Conservation (phyloP, 1,140 invertebrate genomes). For the Euwallacea similis region DNA sequence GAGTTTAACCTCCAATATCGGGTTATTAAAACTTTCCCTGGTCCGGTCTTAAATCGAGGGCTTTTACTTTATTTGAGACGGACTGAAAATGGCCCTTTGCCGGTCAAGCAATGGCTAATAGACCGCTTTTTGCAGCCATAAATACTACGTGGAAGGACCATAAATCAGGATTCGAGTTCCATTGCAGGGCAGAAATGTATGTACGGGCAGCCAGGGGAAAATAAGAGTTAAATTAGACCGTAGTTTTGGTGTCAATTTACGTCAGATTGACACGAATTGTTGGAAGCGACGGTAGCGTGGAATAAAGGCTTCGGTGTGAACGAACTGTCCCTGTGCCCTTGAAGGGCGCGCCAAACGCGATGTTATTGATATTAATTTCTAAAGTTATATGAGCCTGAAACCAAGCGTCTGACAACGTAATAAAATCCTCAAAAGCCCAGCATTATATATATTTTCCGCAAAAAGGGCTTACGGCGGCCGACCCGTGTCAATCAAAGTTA, state of each 20-base stretch:
- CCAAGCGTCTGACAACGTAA: not conserved
- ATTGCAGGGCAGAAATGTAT: not conserved
- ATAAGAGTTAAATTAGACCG: not conserved
- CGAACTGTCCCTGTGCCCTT: no score
- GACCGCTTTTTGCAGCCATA: not conserved
- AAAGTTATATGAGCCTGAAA: not conserved
- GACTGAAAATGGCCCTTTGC: not conserved
- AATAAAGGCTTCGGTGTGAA: no score
- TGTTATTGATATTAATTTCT: constrained; percentile 2
- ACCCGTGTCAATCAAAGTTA: constrained; percentile 15
- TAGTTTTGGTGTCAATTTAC: no score
- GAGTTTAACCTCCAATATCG: not conserved
- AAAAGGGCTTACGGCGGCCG: constrained; percentile 1
- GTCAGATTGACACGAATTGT: no score
- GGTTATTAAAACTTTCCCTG: constrained; percentile 1
- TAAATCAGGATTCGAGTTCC: not conserved
- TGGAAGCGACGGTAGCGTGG: no score
- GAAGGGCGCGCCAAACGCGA: not conserved
- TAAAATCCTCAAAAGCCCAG: not conserved
- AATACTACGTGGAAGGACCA: not conserved
- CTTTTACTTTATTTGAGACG: constrained; percentile 1
- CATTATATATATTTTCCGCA: not conserved
- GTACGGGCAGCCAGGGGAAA: not conserved
- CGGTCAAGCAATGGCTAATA: constrained; percentile 1
- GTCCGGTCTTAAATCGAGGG: not conserved